Conservation (phyloP, 1,140 invertebrate genomes). For the Aphelenchoides besseyi region DNA sequence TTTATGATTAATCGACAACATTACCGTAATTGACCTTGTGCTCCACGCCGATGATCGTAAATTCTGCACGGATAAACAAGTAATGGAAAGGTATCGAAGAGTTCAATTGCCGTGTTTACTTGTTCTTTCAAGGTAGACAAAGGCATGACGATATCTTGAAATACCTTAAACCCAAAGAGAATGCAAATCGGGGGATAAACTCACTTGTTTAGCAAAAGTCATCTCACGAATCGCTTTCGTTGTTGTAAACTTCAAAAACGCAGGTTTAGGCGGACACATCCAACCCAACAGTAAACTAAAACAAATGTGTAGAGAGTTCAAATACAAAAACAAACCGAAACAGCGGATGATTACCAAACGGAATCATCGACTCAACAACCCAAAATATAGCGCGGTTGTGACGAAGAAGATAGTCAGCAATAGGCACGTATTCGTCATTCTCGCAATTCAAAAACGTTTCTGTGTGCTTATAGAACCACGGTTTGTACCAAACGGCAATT, state of each 20-base stretch:
- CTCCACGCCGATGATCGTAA: conserved; percentile 65
- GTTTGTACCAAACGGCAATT: conserved; percentile 67
- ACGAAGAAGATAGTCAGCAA: conserved; percentile 67
- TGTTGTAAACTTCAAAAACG: conserved; percentile 73
- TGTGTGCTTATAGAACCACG: conserved; percentile 71
- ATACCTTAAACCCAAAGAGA: conserved; percentile 64
- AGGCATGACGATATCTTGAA: conserved; percentile 69
- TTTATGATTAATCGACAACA: neutral
- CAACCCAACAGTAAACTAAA: conserved; percentile 73
- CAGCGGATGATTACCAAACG: conserved; percentile 75
- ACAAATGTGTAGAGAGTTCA: conserved; percentile 46
- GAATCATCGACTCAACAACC: conserved; percentile 75
- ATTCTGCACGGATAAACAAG: conserved; percentile 68
- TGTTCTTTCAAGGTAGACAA: conserved; percentile 63
- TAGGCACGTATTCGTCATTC: conserved; percentile 67
- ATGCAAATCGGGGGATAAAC: neutral
- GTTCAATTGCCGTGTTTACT: conserved; percentile 65
- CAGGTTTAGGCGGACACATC: conserved; percentile 78
- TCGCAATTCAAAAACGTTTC: conserved; percentile 66
- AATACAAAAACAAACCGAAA: conserved; percentile 69
- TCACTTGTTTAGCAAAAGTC: conserved; percentile 67
- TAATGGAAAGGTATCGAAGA: conserved; percentile 67
- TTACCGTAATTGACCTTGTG: conserved; percentile 49
- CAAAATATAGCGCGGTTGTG: conserved; percentile 69
- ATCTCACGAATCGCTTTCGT: conserved; percentile 67